These are phyloP conservation scores for Alosa alosa DNA, from an alignment of 2,113 vertebrate genomes.

Conservation along the genomic window DNA sequence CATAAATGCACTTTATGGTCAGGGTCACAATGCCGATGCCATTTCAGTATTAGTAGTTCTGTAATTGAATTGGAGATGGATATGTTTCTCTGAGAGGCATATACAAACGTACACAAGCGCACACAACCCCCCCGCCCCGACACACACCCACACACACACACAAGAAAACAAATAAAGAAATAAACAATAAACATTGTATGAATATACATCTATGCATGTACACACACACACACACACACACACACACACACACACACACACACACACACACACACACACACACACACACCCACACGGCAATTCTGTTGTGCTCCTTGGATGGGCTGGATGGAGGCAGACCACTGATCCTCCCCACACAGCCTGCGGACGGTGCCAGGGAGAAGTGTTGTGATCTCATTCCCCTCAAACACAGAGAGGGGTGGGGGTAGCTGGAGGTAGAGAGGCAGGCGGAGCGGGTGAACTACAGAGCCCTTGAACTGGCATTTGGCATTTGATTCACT, in stretches of 20 bases:
- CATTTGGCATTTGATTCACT: background rate
- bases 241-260: constrained; percentile 14
- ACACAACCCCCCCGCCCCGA: constrained; percentile 1
- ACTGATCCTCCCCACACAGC: background rate
- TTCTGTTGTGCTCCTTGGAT: background rate
- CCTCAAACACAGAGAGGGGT: constrained; percentile 13
- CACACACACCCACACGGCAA: constrained; percentile 6
- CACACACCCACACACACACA: constrained; percentile 24
- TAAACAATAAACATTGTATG: too few species aligned
- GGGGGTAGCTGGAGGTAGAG: background rate
- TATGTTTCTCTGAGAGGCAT: background rate
- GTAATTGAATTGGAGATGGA: constrained; percentile 8
- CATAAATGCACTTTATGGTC: background rate
- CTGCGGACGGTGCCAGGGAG: too few species aligned
- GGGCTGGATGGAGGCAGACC: background rate
- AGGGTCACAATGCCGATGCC: background rate
- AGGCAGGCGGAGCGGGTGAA: background rate
- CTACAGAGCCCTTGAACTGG: background rate
- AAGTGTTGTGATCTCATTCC: too few species aligned
- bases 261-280: background rate
- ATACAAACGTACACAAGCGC: background rate
- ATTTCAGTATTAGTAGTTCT: constrained; percentile 1
- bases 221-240: constrained; percentile 18
- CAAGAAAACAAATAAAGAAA: background rate
- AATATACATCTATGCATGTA: too few species aligned